phyloP scores from a whole-genome alignment of 2,113 vertebrate genomes.

The Andinoacara biseriatus region DNA sequence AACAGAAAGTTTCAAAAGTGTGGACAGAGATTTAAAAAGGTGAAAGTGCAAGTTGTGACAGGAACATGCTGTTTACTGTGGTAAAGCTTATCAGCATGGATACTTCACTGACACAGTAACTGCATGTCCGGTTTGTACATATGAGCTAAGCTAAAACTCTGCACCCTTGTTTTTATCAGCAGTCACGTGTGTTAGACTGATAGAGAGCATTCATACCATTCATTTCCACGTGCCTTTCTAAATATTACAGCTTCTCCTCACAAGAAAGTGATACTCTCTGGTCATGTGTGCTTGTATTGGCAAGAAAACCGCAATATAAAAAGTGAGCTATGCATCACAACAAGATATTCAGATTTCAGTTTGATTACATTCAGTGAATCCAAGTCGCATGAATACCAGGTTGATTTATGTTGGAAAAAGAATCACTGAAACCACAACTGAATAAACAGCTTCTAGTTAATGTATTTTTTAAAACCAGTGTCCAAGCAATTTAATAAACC shows the following conservation, averaged over 20 bases:
- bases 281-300: constrained; percentile 1
- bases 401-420: background rate
- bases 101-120: constrained; percentile 11
- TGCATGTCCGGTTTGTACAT: background rate
- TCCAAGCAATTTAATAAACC: constrained; percentile 35
- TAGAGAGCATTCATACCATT: constrained; percentile 3
- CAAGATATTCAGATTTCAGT: constrained; percentile 16
- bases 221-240: background rate
- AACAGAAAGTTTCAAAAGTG: background rate
- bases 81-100: constrained; percentile 20
- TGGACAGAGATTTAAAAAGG: background rate
- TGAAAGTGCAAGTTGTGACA: background rate
- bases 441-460: constrained; percentile 34
- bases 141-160: constrained; percentile 14
- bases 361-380: constrained; percentile 3
- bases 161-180: constrained; percentile 23
- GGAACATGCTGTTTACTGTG: constrained; percentile 26
- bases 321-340: background rate
- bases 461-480: constrained; percentile 12
- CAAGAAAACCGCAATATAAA: background rate
- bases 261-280: background rate
- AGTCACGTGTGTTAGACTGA: constrained; percentile 26
- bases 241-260: background rate
- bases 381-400: background rate
- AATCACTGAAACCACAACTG: constrained; percentile 17